Evolutionary conservation across 2,113 vertebrate species (phyloP), one percentile per base, ranked within the genome.

Genomic region (Mola mola): DNA sequence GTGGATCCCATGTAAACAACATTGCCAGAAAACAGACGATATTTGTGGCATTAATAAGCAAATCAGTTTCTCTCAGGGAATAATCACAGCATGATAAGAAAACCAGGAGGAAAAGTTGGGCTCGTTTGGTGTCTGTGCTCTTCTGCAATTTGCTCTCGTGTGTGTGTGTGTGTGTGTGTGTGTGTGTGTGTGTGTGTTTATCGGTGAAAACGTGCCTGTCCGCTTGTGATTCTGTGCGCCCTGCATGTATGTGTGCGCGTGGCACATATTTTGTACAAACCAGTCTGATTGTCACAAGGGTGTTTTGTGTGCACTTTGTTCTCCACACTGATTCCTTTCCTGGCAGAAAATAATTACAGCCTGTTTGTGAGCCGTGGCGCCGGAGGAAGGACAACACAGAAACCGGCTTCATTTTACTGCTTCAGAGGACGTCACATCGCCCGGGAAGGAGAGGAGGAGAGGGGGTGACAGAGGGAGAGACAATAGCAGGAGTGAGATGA

Each of bases 261-360:
- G 49, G 82, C 74, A 72, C 76, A 66, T 73, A 69, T 86, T 85
- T 85, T 76, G 74, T 77, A 79, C 77, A 77, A 89, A 87, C 82
- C 81, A 82, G 78, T 76, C 75, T 49, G 73, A 81, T 68, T 72
- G 83, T 87, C 82, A 65, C 75, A 31, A 74, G 75, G 55, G 66
- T 85, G 86, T 86, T 87, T 89, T 83, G 81, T 72, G 66, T 79
- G 72, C 84, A 88, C 89, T 92, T 92, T 92, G 90, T 92, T 92
- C 88, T 91, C 60, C 19, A 48, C 61, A 67, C 83, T 88, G 88
- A 88, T 87, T 84, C 77, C 76, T 82, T 89, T 81, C 81, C 82
- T 24, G 64, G 78, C 78, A 88, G 87, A 89, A 89, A 83, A 87
- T 90, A 91, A 93, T 92, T 91, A 92, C 84, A 87, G 87, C 29